Percentiles rank a stretch among this genome's conserved stretches.
Conservation (phyloP, 2,113 vertebrate species). For the Nettapus auritus region DNA sequence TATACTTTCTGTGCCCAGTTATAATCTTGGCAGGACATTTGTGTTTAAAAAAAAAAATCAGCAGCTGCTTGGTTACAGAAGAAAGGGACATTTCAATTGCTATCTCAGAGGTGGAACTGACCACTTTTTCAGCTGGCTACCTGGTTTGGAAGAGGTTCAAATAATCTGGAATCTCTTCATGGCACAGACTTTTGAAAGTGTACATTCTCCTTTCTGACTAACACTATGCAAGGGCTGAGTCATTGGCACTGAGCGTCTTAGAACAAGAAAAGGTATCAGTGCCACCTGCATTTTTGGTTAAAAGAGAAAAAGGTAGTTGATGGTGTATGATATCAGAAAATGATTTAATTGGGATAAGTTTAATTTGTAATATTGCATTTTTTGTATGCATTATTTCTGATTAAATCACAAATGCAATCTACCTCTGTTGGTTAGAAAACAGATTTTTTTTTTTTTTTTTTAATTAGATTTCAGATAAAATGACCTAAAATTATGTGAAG, state of each 20-base stretch:
- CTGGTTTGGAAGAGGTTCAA: not conserved
- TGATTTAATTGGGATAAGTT: not conserved
- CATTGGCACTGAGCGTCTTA: not conserved
- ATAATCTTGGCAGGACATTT: not conserved
- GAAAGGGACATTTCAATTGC: not conserved
- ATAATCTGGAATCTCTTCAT: not conserved
- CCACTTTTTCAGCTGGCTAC: not conserved
- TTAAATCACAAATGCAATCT: not conserved
- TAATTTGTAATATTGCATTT: not conserved
- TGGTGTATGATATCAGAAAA: not conserved
- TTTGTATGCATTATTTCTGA: not conserved
- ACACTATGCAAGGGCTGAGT: not conserved
- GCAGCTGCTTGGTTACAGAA: not conserved
- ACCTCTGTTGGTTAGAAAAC: not conserved
- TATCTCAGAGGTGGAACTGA: not conserved
- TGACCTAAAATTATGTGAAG: not conserved
- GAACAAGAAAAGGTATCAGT: not conserved
- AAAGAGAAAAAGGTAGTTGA: not conserved
- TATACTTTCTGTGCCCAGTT: not conserved
- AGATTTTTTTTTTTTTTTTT: not conserved
- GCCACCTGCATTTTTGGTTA: slow-evolving; percentile 10
- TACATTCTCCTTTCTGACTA: not conserved
- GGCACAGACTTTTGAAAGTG: not conserved
- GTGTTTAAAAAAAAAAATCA: not conserved
- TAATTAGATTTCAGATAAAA: not conserved